phyloP scores from a whole-genome alignment of 1,140 invertebrate species.

The Macrobrachium rosenbergii region DNA sequence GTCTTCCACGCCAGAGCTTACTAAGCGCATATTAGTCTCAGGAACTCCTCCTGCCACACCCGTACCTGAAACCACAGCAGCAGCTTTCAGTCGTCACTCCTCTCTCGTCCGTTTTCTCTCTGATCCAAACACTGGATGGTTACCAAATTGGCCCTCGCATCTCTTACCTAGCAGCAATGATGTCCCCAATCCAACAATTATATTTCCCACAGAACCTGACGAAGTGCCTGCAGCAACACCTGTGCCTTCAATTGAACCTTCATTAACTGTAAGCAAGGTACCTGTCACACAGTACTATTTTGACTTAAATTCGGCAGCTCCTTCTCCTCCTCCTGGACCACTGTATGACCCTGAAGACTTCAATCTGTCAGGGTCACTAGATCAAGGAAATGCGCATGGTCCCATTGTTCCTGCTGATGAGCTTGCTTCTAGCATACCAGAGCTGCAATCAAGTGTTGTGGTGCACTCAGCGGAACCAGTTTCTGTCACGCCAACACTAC shows the following conservation, averaged over 20 bases:
- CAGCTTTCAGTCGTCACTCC: slow-evolving; percentile 30
- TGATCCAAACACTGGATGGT: slow-evolving; percentile 21
- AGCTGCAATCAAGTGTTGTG: slow-evolving; percentile 44
- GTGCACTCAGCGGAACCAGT: slow-evolving; percentile 19
- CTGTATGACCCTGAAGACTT: slow-evolving; percentile 40
- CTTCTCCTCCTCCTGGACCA: slow-evolving; percentile 43
- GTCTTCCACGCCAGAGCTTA: slow-evolving; percentile 18
- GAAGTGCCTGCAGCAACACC: not conserved
- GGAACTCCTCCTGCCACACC: slow-evolving; percentile 5
- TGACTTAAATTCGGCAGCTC: slow-evolving; percentile 39
- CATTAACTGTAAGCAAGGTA: slow-evolving; percentile 46
- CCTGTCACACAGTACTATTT: slow-evolving; percentile 57
- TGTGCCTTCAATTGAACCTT: not conserved
- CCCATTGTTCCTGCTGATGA: slow-evolving; percentile 7
- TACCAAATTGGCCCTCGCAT: slow-evolving; percentile 49
- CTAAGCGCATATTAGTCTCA: slow-evolving; percentile 32
- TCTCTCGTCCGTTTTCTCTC: slow-evolving; percentile 39
- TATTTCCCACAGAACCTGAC: slow-evolving; percentile 30
- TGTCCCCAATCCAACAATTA: slow-evolving; percentile 24
- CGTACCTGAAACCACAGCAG: not conserved
- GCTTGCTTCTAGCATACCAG: slow-evolving; percentile 43
- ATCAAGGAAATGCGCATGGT: slow-evolving; percentile 4
- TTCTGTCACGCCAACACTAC: slow-evolving; percentile 29
- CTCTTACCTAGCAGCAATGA: slow-evolving; percentile 16
- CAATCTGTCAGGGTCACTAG: not conserved